phyloP scores from a whole-genome alignment of 2,113 vertebrate genomes.

The Eleginops maclovinus region DNA sequence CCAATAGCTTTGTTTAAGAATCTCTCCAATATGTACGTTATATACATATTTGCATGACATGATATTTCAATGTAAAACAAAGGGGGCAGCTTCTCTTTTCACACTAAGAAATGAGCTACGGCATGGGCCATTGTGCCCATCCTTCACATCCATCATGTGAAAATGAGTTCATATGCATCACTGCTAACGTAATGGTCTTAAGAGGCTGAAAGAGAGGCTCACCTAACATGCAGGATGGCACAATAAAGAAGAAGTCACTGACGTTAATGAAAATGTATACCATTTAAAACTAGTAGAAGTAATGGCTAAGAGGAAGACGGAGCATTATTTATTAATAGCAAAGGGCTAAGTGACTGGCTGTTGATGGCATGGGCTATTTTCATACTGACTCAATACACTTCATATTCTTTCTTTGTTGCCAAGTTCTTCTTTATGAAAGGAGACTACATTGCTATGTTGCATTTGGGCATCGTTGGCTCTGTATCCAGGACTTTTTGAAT shows the following conservation, averaged over 20 bases:
- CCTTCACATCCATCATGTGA: constrained; percentile 63
- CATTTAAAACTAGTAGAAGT: constrained; percentile 66
- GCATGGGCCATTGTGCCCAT: constrained; percentile 29
- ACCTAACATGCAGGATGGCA: constrained; percentile 62
- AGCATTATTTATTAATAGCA: constrained; percentile 73
- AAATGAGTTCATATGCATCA: constrained; percentile 70
- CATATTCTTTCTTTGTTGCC: constrained; percentile 36
- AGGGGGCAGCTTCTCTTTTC: constrained; percentile 51
- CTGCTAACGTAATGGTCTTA: constrained; percentile 69
- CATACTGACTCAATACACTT: constrained; percentile 35
- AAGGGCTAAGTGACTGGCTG: constrained; percentile 70
- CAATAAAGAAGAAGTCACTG: constrained; percentile 60
- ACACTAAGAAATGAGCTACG: constrained; percentile 30
- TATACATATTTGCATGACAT: neutral
- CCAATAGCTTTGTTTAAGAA: neutral
- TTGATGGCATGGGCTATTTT: constrained; percentile 70
- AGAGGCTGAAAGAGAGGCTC: constrained; percentile 65
- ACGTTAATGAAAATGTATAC: constrained; percentile 76
- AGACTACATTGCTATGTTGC: constrained; percentile 9
- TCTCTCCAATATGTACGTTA: neutral
- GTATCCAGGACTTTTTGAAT: constrained; percentile 18
- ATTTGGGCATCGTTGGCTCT: constrained; percentile 28
- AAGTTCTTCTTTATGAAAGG: constrained; percentile 7
- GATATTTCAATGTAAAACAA: constrained; percentile 33
- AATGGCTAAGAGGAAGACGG: constrained; percentile 52